Evolutionary conservation across 2,113 vertebrate genomes (phyloP), one percentile per base, ranked within the genome.

Genomic region (Anguilla rostrata): DNA sequence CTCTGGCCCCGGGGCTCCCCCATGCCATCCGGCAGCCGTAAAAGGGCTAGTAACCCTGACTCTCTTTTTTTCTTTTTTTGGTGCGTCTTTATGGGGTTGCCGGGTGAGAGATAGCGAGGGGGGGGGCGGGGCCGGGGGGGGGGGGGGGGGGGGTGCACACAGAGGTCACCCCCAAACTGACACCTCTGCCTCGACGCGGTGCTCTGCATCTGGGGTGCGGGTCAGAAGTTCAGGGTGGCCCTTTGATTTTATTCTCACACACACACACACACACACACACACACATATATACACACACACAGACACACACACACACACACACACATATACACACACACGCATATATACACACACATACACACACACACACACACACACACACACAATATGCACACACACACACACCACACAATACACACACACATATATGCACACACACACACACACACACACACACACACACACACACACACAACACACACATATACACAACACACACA

Each of bases 1-100:
- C 90, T 34, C 34, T 86, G 87, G 88, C 92, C 88, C 57, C 12
- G 39, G 39, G 90, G 89, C 85, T 83, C 91, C 88, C 89, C 41
- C 22, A 34, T 90, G 91, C 96, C 98, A 98, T 98, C 97, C 98
- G 97, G 96, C 92, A 94, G 93, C 95, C 94, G 94, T 98, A 97
- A 98, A 98, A 93, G 56, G n/a, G 92, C 94, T 93, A 93, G 92
- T 95, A 90, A 87, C 86, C 81, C 94, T 92, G 94, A 95, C 94
- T 95, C 95, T 95, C 94, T 87, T 82, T 91, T 46, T 88, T 53
- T 53, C 14, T 53, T 53, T 53, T 71, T 90, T 92, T 91, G 90
- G 90, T 87, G 87, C 78, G 87, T 66, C 83, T 93, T 87, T 88
- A 78, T 83, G 87, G 89, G 66, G 90, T 39, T 89, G 89, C 92